Conservation (phyloP, 2,888 invertebrate species). For the Lasiommata megera region DNA sequence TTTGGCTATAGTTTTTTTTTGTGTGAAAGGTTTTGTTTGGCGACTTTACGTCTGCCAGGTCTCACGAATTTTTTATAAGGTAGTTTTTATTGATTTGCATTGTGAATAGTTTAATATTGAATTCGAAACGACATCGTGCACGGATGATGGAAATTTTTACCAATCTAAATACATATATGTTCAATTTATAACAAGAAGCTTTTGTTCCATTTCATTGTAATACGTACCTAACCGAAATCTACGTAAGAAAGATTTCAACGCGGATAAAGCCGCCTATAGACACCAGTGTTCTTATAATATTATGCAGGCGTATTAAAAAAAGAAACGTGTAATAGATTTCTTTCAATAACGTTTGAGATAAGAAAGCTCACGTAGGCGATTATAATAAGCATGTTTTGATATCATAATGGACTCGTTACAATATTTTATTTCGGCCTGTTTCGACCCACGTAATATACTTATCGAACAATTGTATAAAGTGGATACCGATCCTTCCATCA, state of each 20-base stretch:
- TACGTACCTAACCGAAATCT: not conserved
- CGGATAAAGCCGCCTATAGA: conserved; percentile 11
- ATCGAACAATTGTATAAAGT: conserved; percentile 1
- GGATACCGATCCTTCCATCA: too few species aligned
- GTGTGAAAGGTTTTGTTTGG: conserved; percentile 48
- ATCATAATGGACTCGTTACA: conserved; percentile 19
- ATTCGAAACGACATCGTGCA: not conserved
- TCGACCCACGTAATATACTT: conserved; percentile 7
- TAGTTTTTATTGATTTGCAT: not conserved
- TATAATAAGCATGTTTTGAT: conserved; percentile 18
- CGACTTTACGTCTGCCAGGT: conserved; percentile 62
- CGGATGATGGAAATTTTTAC: not conserved
- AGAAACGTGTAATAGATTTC: conserved; percentile 12
- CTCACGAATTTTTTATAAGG: conserved; percentile 15
- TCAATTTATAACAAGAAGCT: too few species aligned
- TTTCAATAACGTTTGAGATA: conserved; percentile 18
- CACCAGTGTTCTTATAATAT: conserved; percentile 3
- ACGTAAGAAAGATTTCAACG: conserved; percentile 9
- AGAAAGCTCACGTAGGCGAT: conserved; percentile 16
- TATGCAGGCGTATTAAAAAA: not conserved
- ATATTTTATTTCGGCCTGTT: conserved; percentile 14
- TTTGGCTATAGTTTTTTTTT: conserved; percentile 39
- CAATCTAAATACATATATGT: too few species aligned
- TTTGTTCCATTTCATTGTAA: too few species aligned
- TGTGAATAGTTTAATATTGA: not conserved